A percentile compares a stretch with the other conserved stretches of the same genome.
These are phyloP conservation scores for Poecilia latipinna DNA, from an alignment of 2,113 vertebrate genomes.

Conservation along the genomic window DNA sequence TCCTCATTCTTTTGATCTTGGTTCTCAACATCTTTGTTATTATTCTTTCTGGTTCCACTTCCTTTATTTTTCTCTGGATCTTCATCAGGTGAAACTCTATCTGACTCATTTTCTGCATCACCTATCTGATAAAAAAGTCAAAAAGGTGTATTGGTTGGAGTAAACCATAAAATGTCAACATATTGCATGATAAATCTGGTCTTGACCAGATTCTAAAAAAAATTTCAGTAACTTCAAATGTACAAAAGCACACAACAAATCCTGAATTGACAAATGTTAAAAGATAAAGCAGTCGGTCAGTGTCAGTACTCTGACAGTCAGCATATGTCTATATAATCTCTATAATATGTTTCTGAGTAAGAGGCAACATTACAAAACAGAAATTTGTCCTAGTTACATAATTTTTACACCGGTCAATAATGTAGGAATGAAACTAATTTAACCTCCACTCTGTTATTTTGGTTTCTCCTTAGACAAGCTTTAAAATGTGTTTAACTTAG, in stretches of 20 bases:
- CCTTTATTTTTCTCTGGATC: constrained; percentile 35
- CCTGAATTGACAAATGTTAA: no score
- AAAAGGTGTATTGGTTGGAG: background rate
- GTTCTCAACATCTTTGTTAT: constrained; percentile 17
- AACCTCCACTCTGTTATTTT: background rate
- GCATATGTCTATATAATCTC: background rate
- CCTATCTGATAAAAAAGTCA: constrained; percentile 65
- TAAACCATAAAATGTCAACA: background rate
- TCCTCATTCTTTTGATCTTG: constrained; percentile 23
- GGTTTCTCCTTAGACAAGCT: no score
- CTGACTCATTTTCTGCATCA: constrained; percentile 73
- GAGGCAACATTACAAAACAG: background rate
- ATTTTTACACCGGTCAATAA: background rate
- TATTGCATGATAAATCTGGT: background rate
- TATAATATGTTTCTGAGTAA: background rate
- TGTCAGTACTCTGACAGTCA: no score
- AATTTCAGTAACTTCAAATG: background rate
- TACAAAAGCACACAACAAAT: background rate
- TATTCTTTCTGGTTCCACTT: constrained; percentile 18
- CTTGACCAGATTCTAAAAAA: background rate
- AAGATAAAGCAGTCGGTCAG: background rate
- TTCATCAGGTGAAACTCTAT: constrained; percentile 56
- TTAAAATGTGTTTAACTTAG: background rate
- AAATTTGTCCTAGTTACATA: background rate
- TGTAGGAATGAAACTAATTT: background rate